Percentiles rank a stretch among this genome's conserved stretches.
These are phyloP conservation scores for Trichogramma evanescens DNA, from an alignment of 2,888 invertebrate genomes.

Conservation along the genomic window DNA sequence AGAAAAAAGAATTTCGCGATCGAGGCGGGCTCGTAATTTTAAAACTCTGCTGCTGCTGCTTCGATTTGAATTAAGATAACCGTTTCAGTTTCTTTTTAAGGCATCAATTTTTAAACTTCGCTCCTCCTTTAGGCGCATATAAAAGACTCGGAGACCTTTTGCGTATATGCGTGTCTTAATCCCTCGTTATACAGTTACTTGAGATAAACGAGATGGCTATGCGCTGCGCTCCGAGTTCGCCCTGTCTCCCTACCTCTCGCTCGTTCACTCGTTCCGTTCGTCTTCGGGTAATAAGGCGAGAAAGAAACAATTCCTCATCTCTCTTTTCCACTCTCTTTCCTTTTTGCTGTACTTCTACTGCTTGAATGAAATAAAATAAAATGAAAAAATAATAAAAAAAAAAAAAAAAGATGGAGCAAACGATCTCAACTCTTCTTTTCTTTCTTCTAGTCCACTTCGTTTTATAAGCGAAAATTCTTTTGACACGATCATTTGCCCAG, in stretches of 20 bases:
- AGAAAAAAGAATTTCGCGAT: too few relatives aligned
- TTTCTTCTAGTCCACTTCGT: too few relatives aligned
- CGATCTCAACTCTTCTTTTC: too few relatives aligned
- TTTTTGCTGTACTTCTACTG: neutral
- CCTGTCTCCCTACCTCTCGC: constrained; percentile 11
- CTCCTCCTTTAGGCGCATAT: neutral
- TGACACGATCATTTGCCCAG: constrained; percentile 15
- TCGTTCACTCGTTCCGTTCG: constrained; percentile 13
- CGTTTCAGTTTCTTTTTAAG: constrained; percentile 12
- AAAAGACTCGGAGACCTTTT: too few relatives aligned
- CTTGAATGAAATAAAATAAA: neutral
- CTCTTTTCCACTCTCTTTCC: neutral
- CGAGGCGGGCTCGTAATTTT: neutral
- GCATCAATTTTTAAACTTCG: constrained; percentile 17
- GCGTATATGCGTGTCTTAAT: too few relatives aligned
- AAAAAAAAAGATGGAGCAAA: constrained; percentile 10
- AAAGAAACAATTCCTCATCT: constrained; percentile 7
- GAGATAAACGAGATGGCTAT: neutral
- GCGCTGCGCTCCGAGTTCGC: constrained; percentile 11
- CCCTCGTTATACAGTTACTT: too few relatives aligned
- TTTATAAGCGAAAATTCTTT: constrained; percentile 5
- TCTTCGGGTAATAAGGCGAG: neutral
- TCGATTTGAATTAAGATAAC: constrained; percentile 24
- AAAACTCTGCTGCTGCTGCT: neutral
- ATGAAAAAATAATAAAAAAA: neutral